Base-by-base conservation (phyloP, 1,140 invertebrate genomes). In the Nymphalis io region DNA sequence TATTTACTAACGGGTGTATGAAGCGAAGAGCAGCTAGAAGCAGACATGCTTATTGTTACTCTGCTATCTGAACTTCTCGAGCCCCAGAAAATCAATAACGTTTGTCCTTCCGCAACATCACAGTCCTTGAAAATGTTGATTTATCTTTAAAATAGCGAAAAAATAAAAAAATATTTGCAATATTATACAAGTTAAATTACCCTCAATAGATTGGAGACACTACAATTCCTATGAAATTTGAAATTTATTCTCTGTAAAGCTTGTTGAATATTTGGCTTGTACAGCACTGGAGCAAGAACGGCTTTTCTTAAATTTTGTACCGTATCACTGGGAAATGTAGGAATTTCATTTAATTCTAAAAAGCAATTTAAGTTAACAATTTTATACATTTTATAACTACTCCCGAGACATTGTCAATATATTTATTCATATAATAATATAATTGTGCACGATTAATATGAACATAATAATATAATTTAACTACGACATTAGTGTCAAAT, bases 31-130 rank as follows among this genome's bases (percentile, higher is more conserved):
- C 84, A 82, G 64, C 83, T 90, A 0, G 87, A 89, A 0, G 80
- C 78, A 3, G 88, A 88, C 83, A 89, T 84, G 59, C 84, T 88
- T 58, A 89, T 81, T 2, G 88, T 90, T 15, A 83, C 76, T 20
- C 79, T 80, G 68, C 87, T 89, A 27, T 88, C 85, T 6, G 87
- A 84, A 53, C 66, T 78, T 16, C 75, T 72, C 57, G 75, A 74
- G 58, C 82, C 83, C 87, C 89, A 87, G 68, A 84, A 91, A 76
- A 89, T 86, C 58, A 89, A 62, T 63, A 89, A 71, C 16, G 83
- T 89, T 59, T 88, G 81, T 10, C 82, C 80, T 61, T 89, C 89
- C 18, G 78, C 77, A 39, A 81, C 84, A 74, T 83, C 71, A 74
- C 84, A 87, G 58, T 88, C 86, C 88, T 90, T 73, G 16, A 51